Conservation (phyloP, 1,140 invertebrate genomes). For the Anastatus disparis region DNA sequence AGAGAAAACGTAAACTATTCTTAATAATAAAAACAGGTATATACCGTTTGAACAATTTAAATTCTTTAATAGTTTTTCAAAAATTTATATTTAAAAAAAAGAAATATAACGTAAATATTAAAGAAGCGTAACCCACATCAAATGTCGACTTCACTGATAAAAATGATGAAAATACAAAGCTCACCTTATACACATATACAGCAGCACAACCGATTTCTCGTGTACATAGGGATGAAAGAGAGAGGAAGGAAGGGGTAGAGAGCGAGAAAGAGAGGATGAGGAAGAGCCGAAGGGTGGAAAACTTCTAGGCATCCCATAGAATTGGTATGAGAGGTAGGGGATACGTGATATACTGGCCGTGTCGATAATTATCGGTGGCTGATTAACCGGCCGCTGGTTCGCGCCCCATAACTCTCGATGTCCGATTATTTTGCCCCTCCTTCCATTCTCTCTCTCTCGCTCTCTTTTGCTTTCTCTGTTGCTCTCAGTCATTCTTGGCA, state of each 20-base stretch:
- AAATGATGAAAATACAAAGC: conserved; percentile 11
- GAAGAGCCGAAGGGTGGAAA: conserved; percentile 36
- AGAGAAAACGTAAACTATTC: too few relatives aligned
- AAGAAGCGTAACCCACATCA: too few relatives aligned
- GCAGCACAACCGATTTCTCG: background rate
- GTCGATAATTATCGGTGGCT: conserved; percentile 69
- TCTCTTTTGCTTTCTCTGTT: conserved; percentile 42
- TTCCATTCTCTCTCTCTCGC: background rate
- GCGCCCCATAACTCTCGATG: conserved; percentile 67
- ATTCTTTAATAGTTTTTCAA: too few relatives aligned
- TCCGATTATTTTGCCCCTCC: conserved; percentile 66
- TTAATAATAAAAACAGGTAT: too few relatives aligned
- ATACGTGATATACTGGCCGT: conserved; percentile 65
- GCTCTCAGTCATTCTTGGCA: too few relatives aligned
- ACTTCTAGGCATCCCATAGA: too few relatives aligned
- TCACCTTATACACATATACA: background rate
- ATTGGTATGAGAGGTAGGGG: conserved; percentile 51
- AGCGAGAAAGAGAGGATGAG: conserved; percentile 25
- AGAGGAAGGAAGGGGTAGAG: conserved; percentile 41
- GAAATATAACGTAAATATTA: too few relatives aligned
- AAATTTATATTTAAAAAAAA: too few relatives aligned
- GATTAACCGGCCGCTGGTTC: conserved; percentile 67
- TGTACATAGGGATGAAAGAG: conserved; percentile 47
- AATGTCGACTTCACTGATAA: background rate
- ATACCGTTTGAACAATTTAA: too few relatives aligned